A percentile compares a stretch with the other conserved stretches of the same genome.
Conservation (phyloP, 2,797 vertebrate genomes). For the Sternarchorhynchus goeldii region DNA sequence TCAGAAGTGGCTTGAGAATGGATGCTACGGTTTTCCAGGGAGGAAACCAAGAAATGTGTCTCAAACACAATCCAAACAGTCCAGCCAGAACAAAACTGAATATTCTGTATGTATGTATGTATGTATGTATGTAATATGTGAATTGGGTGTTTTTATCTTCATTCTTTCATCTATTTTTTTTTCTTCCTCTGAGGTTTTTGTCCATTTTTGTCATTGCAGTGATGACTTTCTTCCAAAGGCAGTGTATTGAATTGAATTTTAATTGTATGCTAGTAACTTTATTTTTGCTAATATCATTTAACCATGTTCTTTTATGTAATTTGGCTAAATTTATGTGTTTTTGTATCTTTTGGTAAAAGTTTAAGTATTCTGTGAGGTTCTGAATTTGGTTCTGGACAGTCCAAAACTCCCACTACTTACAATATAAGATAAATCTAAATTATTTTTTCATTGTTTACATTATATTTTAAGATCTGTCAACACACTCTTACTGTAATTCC, state of each 20-base stretch:
- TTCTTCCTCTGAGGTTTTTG: slow-evolving; percentile 19
- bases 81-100: no score
- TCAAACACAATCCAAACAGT: no score
- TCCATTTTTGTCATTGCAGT: slow-evolving; percentile 8
- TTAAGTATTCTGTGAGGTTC: background rate
- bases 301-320: slow-evolving; percentile 5
- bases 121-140: no score
- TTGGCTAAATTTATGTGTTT: background rate
- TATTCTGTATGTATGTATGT: no score
- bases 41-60: no score
- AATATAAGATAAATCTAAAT: background rate
- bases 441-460: slow-evolving; percentile 1
- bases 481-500: background rate
- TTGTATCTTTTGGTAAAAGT: background rate
- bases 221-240: background rate
- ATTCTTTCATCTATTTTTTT: background rate
- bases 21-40: background rate
- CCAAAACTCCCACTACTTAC: slow-evolving; percentile 10
- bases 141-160: slow-evolving; percentile 6
- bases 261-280: background rate
- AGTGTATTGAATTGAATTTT: background rate
- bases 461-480: slow-evolving; percentile 5
- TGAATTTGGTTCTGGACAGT: background rate
- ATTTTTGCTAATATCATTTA: background rate
- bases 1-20: background rate